A percentile compares a stretch with the other conserved stretches of the same genome.
phyloP scores from a whole-genome alignment of 2,113 vertebrate genomes.

The Piaya cayana region DNA sequence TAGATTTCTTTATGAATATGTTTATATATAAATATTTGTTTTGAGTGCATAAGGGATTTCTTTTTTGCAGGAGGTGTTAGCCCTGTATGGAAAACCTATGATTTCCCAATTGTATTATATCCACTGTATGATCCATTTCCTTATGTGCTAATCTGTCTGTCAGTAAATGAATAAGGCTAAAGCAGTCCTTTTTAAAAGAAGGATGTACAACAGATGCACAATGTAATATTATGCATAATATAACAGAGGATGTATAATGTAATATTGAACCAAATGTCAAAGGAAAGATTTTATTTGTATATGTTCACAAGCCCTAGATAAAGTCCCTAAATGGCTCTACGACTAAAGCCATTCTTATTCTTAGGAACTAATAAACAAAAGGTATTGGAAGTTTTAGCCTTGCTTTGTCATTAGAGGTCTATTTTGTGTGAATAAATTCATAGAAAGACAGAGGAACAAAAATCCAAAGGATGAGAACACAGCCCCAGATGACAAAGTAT shows the following conservation, averaged over 20 bases:
- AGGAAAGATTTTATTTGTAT: background rate
- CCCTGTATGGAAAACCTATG: background rate
- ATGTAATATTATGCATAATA: background rate
- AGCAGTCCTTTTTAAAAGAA: background rate
- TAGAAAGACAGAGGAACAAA: background rate
- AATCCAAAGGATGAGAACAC: background rate
- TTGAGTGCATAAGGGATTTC: background rate
- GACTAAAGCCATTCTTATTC: background rate
- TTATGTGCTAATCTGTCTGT: background rate
- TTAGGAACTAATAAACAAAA: background rate
- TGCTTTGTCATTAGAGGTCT: background rate
- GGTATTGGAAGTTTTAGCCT: background rate
- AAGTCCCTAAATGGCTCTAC: background rate
- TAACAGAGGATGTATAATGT: background rate
- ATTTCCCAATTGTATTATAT: background rate
- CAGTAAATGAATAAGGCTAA: background rate
- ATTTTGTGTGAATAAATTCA: background rate
- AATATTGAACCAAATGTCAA: background rate
- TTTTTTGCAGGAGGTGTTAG: background rate
- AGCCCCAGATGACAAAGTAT: background rate
- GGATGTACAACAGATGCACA: background rate
- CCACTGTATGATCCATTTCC: accelerated
- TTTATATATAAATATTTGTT: background rate
- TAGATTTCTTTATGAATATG: background rate
- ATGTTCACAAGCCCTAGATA: background rate